phyloP scores from a whole-genome alignment of 1,140 invertebrate genomes.

The Babylonia areolata region DNA sequence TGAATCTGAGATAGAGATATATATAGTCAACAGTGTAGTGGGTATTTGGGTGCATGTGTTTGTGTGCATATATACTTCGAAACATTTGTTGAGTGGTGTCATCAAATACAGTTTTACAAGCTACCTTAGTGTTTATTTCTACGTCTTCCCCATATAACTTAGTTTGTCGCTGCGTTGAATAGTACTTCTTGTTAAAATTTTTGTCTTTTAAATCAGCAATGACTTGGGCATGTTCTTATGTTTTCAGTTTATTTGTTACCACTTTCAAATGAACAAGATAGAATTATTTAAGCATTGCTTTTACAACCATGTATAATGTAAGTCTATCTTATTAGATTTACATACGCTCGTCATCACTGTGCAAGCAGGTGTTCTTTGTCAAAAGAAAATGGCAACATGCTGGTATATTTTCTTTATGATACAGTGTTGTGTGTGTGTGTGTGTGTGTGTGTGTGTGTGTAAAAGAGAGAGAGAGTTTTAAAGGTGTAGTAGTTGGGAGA shows the following conservation, averaged over 20 bases:
- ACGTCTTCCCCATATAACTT: not conserved
- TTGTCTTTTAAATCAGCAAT: not conserved
- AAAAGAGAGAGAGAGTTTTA: not conserved
- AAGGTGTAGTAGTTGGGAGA: not conserved
- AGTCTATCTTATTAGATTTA: not conserved
- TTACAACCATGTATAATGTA: not conserved
- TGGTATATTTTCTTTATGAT: not conserved
- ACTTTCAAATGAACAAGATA: not conserved
- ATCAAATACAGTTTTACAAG: not conserved
- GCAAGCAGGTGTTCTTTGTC: not conserved
- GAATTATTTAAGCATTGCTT: not conserved
- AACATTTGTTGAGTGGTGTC: not conserved
- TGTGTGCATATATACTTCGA: not conserved
- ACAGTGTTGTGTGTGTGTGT: not conserved
- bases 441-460: slow-evolving; percentile 8
- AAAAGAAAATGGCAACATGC: not conserved
- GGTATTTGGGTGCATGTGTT: not conserved
- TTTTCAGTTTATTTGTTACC: not conserved
- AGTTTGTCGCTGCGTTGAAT: not conserved
- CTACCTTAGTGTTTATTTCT: not conserved
- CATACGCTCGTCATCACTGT: not conserved
- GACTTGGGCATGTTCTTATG: not conserved
- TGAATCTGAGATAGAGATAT: too few relatives aligned
- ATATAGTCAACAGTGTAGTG: not conserved
- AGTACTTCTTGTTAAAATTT: not conserved